Percentiles rank a stretch among this genome's conserved stretches.
Conservation (phyloP, 2,888 invertebrate genomes). For the Aporophyla lueneburgensis region DNA sequence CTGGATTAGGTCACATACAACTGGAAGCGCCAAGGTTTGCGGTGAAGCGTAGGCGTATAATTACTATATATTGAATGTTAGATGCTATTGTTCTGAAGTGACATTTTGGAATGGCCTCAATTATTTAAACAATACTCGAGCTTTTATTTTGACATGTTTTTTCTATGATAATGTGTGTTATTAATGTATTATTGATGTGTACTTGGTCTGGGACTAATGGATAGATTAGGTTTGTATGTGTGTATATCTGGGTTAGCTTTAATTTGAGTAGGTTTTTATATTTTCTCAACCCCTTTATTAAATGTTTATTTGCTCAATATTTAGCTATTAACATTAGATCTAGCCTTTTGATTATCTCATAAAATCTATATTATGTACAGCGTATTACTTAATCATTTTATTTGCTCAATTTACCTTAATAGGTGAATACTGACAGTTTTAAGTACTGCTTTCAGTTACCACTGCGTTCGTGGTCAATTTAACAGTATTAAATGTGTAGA, state of each 20-base stretch:
- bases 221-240: background rate
- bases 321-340: background rate
- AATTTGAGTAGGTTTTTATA: background rate
- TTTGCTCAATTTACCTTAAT: slow-evolving; percentile 42
- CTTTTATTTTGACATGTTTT: slow-evolving; percentile 57
- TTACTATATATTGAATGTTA: slow-evolving; percentile 64
- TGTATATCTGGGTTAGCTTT: background rate
- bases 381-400: slow-evolving; percentile 26
- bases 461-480: slow-evolving; percentile 30
- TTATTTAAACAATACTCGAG: slow-evolving; percentile 55
- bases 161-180: slow-evolving; percentile 28
- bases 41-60: slow-evolving; percentile 66
- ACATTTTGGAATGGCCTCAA: slow-evolving; percentile 67
- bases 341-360: background rate
- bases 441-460: slow-evolving; percentile 28
- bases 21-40: slow-evolving; percentile 66
- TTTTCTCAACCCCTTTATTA: background rate
- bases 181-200: slow-evolving; percentile 6
- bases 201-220: background rate
- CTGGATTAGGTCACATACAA: slow-evolving; percentile 65
- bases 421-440: slow-evolving; percentile 12
- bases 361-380: background rate
- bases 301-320: background rate
- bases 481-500: slow-evolving; percentile 65
- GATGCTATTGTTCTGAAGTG: slow-evolving; percentile 65